Conservation (phyloP, 1,140 invertebrate genomes). For the Drosophila truncata region DNA sequence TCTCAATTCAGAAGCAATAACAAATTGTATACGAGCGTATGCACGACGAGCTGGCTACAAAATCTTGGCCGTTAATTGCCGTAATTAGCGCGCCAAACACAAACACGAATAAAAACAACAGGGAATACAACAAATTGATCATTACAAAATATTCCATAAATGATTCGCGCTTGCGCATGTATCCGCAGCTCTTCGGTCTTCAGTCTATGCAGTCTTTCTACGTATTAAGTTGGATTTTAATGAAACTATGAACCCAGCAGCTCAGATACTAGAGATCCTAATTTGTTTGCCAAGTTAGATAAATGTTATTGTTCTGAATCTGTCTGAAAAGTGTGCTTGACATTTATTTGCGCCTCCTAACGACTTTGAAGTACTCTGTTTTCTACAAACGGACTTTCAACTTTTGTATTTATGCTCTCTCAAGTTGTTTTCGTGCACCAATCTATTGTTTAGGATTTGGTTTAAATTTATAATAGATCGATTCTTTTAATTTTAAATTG, state of each 20-base stretch:
- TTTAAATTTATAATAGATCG: neutral
- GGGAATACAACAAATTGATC: slow-evolving; percentile 66
- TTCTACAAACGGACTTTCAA: neutral
- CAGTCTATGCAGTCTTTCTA: neutral
- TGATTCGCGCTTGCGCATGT: slow-evolving; percentile 20
- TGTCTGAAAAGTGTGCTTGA: slow-evolving; percentile 7
- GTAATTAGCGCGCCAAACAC: slow-evolving; percentile 63
- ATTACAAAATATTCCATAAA: slow-evolving; percentile 72
- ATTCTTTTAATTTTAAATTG: neutral
- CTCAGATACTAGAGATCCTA: slow-evolving; percentile 1
- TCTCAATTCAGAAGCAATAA: slow-evolving; percentile 35
- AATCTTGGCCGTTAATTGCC: slow-evolving; percentile 68
- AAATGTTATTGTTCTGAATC: slow-evolving; percentile 12
- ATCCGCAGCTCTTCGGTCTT: slow-evolving; percentile 11
- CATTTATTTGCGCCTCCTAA: neutral
- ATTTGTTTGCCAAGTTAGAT: slow-evolving; percentile 10
- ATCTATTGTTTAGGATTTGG: neutral
- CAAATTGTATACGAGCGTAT: slow-evolving; percentile 14
- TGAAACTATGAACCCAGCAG: neutral
- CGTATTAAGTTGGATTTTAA: neutral
- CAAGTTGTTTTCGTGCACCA: neutral
- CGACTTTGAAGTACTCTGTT: slow-evolving; percentile 11
- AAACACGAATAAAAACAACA: slow-evolving; percentile 33
- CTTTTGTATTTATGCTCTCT: neutral
- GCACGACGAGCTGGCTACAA: slow-evolving; percentile 43